Percentiles rank a stretch among this genome's conserved stretches.
phyloP scores from a whole-genome alignment of 2,797 vertebrate genomes.

The Halcyon chelicuti region DNA sequence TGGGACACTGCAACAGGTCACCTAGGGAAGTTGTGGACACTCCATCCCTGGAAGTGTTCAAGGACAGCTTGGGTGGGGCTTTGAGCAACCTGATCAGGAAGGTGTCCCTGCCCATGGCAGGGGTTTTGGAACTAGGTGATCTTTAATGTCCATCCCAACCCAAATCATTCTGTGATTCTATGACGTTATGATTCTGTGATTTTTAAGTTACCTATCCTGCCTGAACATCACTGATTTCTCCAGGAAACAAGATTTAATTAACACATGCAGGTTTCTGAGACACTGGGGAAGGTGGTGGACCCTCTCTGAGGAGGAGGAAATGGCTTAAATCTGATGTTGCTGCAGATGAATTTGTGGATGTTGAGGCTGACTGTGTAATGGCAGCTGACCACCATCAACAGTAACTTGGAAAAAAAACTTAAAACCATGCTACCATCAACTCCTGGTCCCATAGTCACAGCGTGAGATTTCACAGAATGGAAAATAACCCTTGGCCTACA shows the following conservation, averaged over 20 bases:
- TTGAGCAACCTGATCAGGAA: neutral
- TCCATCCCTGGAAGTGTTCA: neutral
- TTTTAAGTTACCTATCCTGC: fast-evolving
- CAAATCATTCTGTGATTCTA: neutral
- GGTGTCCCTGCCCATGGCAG: neutral
- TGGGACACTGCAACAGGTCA: neutral
- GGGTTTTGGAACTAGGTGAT: neutral
- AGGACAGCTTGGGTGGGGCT: neutral
- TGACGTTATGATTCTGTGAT: neutral
- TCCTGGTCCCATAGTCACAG: neutral
- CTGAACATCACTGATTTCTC: neutral
- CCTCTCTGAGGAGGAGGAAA: neutral
- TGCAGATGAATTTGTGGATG: neutral
- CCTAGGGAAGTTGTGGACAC: neutral
- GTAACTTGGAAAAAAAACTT: neutral
- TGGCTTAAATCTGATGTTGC: neutral
- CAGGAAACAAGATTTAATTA: neutral
- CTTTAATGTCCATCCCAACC: neutral
- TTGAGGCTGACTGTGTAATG: neutral
- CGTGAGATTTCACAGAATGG: neutral
- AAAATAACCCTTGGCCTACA: neutral
- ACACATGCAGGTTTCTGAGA: fast-evolving
- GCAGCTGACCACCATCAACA: neutral
- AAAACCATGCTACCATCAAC: neutral
- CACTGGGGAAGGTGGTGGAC: fast-evolving